These are phyloP conservation scores for Diorhabda carinulata DNA, from an alignment of 1,140 invertebrate species.

Conservation along the genomic window DNA sequence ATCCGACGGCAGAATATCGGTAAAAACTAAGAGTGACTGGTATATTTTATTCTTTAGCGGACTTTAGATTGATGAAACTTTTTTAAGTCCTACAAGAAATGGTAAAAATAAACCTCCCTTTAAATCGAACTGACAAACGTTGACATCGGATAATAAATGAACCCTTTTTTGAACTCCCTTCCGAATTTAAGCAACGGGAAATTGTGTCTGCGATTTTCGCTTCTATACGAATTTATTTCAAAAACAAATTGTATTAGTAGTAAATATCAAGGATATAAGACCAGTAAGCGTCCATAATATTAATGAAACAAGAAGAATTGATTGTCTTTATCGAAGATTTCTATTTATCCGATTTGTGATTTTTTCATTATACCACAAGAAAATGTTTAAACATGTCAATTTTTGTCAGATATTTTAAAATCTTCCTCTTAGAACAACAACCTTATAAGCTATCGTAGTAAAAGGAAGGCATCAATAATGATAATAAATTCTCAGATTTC, in stretches of 20 bases:
- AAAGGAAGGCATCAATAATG: no score
- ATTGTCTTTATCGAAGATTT: no score
- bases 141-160: slow-evolving; percentile 42
- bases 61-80: slow-evolving; percentile 39
- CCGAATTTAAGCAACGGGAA: neutral
- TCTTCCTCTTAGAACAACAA: no score
- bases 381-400: no score
- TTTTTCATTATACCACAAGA: no score
- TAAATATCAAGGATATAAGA: no score
- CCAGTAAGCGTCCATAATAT: no score
- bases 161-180: slow-evolving; percentile 8
- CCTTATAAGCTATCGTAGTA: no score
- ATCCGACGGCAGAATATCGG: slow-evolving; percentile 21
- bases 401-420: no score
- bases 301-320: no score
- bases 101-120: slow-evolving; percentile 41
- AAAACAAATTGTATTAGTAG: neutral
- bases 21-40: slow-evolving; percentile 35
- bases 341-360: no score
- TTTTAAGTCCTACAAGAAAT: slow-evolving; percentile 41
- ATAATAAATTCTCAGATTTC: no score
- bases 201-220: neutral
- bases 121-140: slow-evolving; percentile 40
- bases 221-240: neutral
- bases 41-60: slow-evolving; percentile 35